Conservation (phyloP, 2,888 invertebrate genomes). For the Acleris holmiana region DNA sequence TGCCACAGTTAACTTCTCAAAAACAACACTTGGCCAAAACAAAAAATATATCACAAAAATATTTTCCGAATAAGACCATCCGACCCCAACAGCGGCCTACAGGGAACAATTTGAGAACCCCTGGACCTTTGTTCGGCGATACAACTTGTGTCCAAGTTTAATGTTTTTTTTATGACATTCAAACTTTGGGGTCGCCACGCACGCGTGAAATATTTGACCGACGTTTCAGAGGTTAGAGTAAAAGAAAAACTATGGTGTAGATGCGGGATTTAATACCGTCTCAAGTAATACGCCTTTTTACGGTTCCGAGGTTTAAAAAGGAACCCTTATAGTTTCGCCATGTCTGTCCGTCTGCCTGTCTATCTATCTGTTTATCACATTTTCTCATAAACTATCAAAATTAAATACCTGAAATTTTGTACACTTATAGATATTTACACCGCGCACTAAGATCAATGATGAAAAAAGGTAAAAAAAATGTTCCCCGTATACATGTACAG, state of each 20-base stretch:
- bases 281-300: too few species aligned
- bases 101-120: constrained; percentile 1
- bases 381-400: too few species aligned
- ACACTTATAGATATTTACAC: too few species aligned
- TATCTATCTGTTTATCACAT: too few species aligned
- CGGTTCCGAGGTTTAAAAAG: too few species aligned
- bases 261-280: neutral
- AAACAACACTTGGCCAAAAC: neutral
- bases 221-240: constrained; percentile 5
- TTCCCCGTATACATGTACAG: too few species aligned
- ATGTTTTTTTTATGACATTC: constrained; percentile 29
- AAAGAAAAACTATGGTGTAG: neutral
- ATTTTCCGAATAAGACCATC: constrained; percentile 4
- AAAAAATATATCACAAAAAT: neutral
- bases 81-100: constrained; percentile 9
- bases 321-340: too few species aligned
- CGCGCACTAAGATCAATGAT: too few species aligned
- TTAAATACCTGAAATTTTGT: too few species aligned
- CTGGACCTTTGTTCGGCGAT: neutral
- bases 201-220: constrained; percentile 14
- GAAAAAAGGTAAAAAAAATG: too few species aligned
- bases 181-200: constrained; percentile 29
- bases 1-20: too few species aligned
- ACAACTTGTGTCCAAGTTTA: constrained; percentile 21
- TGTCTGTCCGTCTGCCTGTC: too few species aligned